phyloP scores from a whole-genome alignment of 2,113 vertebrate species.

The Heterochromis multidens region DNA sequence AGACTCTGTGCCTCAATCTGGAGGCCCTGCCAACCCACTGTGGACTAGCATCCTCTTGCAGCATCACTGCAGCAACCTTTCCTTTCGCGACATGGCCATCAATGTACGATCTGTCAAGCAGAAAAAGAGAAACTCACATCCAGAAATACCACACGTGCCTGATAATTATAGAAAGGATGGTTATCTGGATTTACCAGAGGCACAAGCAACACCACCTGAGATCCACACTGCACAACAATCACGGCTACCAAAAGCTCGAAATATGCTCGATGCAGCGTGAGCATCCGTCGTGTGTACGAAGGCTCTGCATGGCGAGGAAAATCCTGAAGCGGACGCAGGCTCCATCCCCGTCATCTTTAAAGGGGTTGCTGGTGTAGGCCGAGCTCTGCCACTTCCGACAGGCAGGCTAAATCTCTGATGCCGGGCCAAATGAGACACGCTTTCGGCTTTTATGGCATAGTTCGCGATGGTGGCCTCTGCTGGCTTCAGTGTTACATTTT shows the following conservation, averaged over 20 bases:
- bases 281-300: slow-evolving; percentile 4
- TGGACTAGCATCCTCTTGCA: slow-evolving; percentile 17
- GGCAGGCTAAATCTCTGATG: neutral
- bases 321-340: neutral
- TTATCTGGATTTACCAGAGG: slow-evolving; percentile 6
- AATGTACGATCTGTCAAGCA: neutral
- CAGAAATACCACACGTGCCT: neutral
- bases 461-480: rapidly evolving
- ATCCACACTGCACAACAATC: neutral
- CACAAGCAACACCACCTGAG: neutral
- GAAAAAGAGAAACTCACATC: neutral
- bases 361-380: slow-evolving; percentile 49
- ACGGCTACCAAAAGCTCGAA: neutral
- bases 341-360: slow-evolving; percentile 41
- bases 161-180: neutral
- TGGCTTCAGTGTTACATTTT: neutral
- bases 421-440: neutral
- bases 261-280: neutral
- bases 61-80: slow-evolving; percentile 41
- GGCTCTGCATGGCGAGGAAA: neutral
- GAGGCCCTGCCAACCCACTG: slow-evolving; percentile 1
- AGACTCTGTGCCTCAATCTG: neutral
- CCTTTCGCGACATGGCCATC: neutral
- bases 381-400: slow-evolving; percentile 38
- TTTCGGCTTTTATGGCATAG: rapidly evolving